phyloP scores from a whole-genome alignment of 2,888 invertebrate species.

The Xiphydria camelus region DNA sequence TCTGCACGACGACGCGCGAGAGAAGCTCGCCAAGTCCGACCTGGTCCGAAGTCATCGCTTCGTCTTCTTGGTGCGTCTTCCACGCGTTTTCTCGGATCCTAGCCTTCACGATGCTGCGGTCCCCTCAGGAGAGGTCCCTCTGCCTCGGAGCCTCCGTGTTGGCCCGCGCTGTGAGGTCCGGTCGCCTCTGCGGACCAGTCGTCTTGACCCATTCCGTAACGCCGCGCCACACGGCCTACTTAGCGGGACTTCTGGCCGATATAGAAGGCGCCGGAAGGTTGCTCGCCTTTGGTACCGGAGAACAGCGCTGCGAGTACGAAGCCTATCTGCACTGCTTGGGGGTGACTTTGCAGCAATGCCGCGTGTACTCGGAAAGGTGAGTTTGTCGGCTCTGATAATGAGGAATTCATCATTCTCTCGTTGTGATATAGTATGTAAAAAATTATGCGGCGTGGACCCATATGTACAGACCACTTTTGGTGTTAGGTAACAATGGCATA shows the following conservation, averaged over 20 bases:
- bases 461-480: too few relatives aligned
- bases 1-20: slow-evolving; percentile 62
- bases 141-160: slow-evolving; percentile 80
- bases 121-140: slow-evolving; percentile 73
- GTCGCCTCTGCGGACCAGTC: slow-evolving; percentile 72
- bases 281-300: slow-evolving; percentile 67
- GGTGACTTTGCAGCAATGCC: slow-evolving; percentile 57
- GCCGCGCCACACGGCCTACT: slow-evolving; percentile 77
- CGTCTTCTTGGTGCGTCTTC: slow-evolving; percentile 62
- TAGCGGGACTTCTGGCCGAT: slow-evolving; percentile 68
- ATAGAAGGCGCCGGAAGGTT: slow-evolving; percentile 65
- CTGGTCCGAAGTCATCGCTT: slow-evolving; percentile 63
- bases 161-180: slow-evolving; percentile 68
- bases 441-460: too few relatives aligned
- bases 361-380: slow-evolving; percentile 48
- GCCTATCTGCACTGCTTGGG: slow-evolving; percentile 71
- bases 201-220: slow-evolving; percentile 80
- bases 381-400: too few relatives aligned
- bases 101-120: too few relatives aligned
- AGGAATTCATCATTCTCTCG: too few relatives aligned
- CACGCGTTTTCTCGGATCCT: too few relatives aligned
- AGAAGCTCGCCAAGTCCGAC: slow-evolving; percentile 62
- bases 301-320: slow-evolving; percentile 64
- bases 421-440: slow-evolving; percentile 33
- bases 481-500: too few relatives aligned